A percentile compares a stretch with the other conserved stretches of the same genome.
phyloP scores from a whole-genome alignment of 2,888 invertebrate genomes.

The Arrhopalites spinosus region DNA sequence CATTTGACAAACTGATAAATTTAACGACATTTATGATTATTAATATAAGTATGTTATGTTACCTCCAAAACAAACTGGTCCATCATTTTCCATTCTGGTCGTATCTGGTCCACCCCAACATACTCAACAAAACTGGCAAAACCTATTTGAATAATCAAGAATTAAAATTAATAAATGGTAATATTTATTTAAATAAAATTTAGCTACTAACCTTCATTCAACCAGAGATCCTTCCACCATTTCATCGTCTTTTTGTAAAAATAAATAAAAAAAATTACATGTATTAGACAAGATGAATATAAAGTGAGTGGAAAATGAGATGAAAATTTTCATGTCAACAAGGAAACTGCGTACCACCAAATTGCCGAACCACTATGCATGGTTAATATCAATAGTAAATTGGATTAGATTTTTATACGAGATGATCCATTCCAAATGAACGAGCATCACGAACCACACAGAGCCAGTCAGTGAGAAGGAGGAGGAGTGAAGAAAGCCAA shows the following conservation, averaged over 20 bases:
- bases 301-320: too few relatives aligned
- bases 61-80: constrained; percentile 69
- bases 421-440: not conserved
- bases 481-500: too few relatives aligned
- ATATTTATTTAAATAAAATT: not conserved
- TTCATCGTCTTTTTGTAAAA: constrained; percentile 91
- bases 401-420: not conserved
- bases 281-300: not conserved
- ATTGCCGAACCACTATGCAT: constrained; percentile 3
- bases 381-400: not conserved
- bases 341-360: not conserved
- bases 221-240: constrained; percentile 92
- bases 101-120: constrained; percentile 68
- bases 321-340: not conserved
- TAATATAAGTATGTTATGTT: too few relatives aligned
- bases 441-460: not conserved
- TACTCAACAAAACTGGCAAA: constrained; percentile 81
- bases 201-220: constrained; percentile 64
- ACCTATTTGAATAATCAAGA: constrained; percentile 89
- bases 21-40: too few relatives aligned
- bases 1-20: too few relatives aligned
- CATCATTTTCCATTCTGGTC: constrained; percentile 72
- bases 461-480: too few relatives aligned
- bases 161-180: constrained; percentile 2
- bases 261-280: constrained; percentile 59